phyloP scores from a whole-genome alignment of 2,113 vertebrate genomes.

The Chaetorhynchus papuensis region DNA sequence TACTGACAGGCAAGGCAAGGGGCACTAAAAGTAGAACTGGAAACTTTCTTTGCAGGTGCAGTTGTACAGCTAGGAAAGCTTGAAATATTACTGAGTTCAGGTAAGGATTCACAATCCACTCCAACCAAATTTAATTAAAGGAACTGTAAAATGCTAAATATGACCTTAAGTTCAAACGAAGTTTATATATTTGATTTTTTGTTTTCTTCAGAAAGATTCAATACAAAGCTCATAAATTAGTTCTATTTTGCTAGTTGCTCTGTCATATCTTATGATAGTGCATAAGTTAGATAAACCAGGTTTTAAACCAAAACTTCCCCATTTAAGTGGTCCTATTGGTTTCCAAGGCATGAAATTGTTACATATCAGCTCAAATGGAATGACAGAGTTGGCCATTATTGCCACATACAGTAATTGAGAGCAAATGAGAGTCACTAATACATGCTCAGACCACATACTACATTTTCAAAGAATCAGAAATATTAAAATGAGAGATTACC shows the following conservation, averaged over 20 bases:
- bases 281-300: not conserved
- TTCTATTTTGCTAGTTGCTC: not conserved
- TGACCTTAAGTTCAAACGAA: not conserved
- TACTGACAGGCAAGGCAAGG: not conserved
- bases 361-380: not conserved
- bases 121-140: not conserved
- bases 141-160: not conserved
- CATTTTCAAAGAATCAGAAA: not conserved
- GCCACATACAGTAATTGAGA: not conserved
- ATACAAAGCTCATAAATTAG: not conserved
- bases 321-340: not conserved
- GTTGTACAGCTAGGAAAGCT: fast-evolving
- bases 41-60: not conserved
- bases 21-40: not conserved
- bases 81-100: not conserved
- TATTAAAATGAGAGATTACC: slow-evolving; percentile 63
- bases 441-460: not conserved
- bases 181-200: not conserved
- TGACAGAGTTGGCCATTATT: not conserved
- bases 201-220: not conserved
- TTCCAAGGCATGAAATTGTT: not conserved
- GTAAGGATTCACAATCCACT: not conserved
- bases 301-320: not conserved
- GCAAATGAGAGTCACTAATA: not conserved
- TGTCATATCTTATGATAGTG: not conserved